These are phyloP conservation scores for Orchesella cincta DNA, from an alignment of 1,140 invertebrate species.

Conservation along the genomic window DNA sequence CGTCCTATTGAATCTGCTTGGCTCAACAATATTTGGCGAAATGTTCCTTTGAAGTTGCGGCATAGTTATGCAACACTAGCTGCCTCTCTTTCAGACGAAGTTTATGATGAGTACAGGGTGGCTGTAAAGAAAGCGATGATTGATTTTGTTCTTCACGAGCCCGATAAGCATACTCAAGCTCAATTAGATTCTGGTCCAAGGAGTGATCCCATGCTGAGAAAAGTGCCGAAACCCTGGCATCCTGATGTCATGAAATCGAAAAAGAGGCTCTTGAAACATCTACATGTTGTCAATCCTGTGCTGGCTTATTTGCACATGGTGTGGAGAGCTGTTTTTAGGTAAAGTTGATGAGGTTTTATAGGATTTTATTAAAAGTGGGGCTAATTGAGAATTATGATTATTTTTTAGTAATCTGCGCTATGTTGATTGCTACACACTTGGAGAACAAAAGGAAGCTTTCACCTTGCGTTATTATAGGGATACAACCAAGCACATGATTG, in stretches of 20 bases:
- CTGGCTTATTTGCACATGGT: slow-evolving; percentile 77
- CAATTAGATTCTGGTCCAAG: slow-evolving; percentile 60
- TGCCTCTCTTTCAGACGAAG: slow-evolving; percentile 57
- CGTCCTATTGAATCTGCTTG: slow-evolving; percentile 68
- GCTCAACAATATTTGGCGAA: slow-evolving; percentile 61
- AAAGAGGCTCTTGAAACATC: slow-evolving; percentile 62
- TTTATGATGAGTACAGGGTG: slow-evolving; percentile 75
- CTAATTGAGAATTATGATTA: slow-evolving; percentile 37
- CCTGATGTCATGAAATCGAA: slow-evolving; percentile 59
- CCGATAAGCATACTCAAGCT: slow-evolving; percentile 58
- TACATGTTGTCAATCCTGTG: slow-evolving; percentile 80
- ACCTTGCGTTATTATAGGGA: slow-evolving; percentile 62
- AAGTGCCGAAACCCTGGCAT: slow-evolving; percentile 67
- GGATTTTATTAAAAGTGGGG: not conserved
- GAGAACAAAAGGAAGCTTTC: slow-evolving; percentile 58
- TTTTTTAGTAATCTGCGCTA: slow-evolving; percentile 60
- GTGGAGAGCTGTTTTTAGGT: slow-evolving; percentile 79
- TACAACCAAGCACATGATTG: slow-evolving; percentile 60
- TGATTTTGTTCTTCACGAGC: slow-evolving; percentile 83
- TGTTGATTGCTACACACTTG: slow-evolving; percentile 61
- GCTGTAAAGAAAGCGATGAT: slow-evolving; percentile 84
- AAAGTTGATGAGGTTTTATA: slow-evolving; percentile 48
- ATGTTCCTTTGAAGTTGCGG: slow-evolving; percentile 55
- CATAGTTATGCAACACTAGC: slow-evolving; percentile 25
- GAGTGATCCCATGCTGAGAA: slow-evolving; percentile 61